Evolutionary conservation across 1,140 invertebrate genomes (phyloP).

Genomic region (Drosophila serrata): DNA sequence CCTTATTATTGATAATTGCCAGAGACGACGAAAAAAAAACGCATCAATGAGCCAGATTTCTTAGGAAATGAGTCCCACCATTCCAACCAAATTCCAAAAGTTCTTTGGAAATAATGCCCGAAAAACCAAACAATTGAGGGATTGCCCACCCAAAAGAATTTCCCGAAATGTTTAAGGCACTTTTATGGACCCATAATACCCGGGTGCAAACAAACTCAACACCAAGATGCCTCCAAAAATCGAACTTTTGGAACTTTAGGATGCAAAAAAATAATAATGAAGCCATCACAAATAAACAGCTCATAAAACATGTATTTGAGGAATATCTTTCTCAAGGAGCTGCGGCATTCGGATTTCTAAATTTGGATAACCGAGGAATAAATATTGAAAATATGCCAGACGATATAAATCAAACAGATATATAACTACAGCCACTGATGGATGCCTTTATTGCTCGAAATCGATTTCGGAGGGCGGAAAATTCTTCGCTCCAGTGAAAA

Average conservation of each 20-base stretch:
- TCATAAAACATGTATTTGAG: slow-evolving; percentile 47
- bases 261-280: slow-evolving; percentile 31
- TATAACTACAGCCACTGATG: slow-evolving; percentile 55
- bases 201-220: slow-evolving; percentile 9
- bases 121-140: slow-evolving; percentile 11
- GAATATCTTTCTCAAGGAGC: slow-evolving; percentile 14
- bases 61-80: slow-evolving; percentile 1
- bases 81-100: neutral
- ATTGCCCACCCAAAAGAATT: slow-evolving; percentile 8
- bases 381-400: slow-evolving; percentile 58
- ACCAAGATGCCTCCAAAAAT: neutral
- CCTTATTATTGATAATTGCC: slow-evolving; percentile 26
- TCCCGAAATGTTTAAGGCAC: neutral
- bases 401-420: slow-evolving; percentile 66
- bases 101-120: neutral
- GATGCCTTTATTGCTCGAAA: slow-evolving; percentile 49
- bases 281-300: slow-evolving; percentile 46
- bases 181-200: slow-evolving; percentile 12
- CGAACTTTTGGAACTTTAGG: slow-evolving; percentile 14
- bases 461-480: slow-evolving; percentile 23
- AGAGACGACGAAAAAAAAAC: slow-evolving; percentile 15
- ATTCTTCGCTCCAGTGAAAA: slow-evolving; percentile 19
- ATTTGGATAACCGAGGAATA: slow-evolving; percentile 56
- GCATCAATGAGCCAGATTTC: slow-evolving; percentile 14
- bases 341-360: slow-evolving; percentile 32